A percentile compares a stretch with the other conserved stretches of the same genome.
phyloP scores from a whole-genome alignment of 2,113 vertebrate species.

The Bothrops jararaca region DNA sequence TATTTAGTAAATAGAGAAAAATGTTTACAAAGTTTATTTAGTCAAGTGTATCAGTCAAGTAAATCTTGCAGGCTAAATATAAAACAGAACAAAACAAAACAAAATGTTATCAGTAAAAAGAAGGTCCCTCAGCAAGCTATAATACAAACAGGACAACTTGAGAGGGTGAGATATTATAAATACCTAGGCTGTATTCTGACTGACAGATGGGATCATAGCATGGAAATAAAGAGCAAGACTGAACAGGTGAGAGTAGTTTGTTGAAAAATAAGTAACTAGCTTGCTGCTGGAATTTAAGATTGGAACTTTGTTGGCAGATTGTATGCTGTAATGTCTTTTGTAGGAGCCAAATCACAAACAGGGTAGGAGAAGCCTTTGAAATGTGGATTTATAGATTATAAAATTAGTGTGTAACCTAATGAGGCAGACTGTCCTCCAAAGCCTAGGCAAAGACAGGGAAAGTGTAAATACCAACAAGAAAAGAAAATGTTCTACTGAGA shows the following conservation, averaged over 20 bases:
- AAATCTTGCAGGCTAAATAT: background rate
- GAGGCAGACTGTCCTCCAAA: background rate
- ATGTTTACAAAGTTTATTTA: background rate
- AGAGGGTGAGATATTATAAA: background rate
- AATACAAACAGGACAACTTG: background rate
- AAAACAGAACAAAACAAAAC: background rate
- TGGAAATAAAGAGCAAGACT: background rate
- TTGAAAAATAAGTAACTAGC: background rate
- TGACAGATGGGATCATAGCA: background rate
- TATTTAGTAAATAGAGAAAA: background rate
- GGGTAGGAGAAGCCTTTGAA: background rate
- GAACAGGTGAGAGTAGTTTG: background rate
- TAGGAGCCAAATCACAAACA: background rate
- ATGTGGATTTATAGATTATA: background rate
- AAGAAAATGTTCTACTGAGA: background rate
- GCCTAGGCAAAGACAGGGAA: background rate
- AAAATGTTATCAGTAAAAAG: background rate
- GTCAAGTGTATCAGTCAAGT: background rate
- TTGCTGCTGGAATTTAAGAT: background rate
- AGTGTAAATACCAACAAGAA: background rate
- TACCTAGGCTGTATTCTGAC: background rate
- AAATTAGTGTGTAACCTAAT: background rate
- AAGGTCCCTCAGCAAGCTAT: background rate
- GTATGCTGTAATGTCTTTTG: background rate
- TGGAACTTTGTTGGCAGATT: background rate